A percentile compares a stretch with the other conserved stretches of the same genome.
Evolutionary conservation across 2,113 vertebrate species (phyloP).

Genomic region (Forbesichthys papilliferus): DNA sequence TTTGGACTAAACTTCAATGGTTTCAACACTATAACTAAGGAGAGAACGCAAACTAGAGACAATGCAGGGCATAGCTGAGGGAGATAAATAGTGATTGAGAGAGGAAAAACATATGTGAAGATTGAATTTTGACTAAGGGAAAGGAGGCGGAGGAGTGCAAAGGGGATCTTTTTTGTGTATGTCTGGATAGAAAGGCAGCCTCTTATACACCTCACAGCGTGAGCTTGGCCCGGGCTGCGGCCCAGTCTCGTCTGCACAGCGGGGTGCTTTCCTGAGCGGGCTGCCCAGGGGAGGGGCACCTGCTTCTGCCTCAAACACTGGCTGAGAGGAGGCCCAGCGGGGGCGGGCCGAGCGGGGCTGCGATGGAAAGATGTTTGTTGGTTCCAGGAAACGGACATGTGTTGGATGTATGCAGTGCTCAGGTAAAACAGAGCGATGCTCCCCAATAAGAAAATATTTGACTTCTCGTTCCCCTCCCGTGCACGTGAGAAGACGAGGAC

Average conservation of each 20-base stretch:
- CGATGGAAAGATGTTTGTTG: constrained; percentile 75
- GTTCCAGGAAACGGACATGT: constrained; percentile 77
- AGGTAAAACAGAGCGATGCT: constrained; percentile 69
- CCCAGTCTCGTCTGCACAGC: constrained; percentile 80
- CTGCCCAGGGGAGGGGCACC: constrained; percentile 84
- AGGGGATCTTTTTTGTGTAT: constrained; percentile 65
- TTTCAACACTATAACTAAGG: constrained; percentile 10
- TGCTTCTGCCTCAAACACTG: constrained; percentile 76
- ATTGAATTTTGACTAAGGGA: constrained; percentile 66
- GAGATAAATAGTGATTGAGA: constrained; percentile 58
- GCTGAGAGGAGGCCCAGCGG: constrained; percentile 48
- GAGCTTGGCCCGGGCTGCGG: constrained; percentile 72
- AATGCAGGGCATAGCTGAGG: constrained; percentile 19
- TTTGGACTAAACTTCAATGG: too few relatives aligned
- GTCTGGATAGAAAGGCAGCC: constrained; percentile 77
- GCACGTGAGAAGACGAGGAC: constrained; percentile 32
- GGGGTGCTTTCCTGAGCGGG: constrained; percentile 79
- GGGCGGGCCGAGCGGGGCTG: constrained; percentile 41
- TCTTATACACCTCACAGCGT: constrained; percentile 78
- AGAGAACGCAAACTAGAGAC: constrained; percentile 18
- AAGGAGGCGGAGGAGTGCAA: constrained; percentile 44
- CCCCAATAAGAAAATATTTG: constrained; percentile 55
- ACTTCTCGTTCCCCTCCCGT: constrained; percentile 28
- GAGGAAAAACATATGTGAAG: constrained; percentile 78
- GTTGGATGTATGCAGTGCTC: constrained; percentile 72